phyloP scores from a whole-genome alignment of 2,113 vertebrate species.

The Rhegmatorhina hoffmannsi region DNA sequence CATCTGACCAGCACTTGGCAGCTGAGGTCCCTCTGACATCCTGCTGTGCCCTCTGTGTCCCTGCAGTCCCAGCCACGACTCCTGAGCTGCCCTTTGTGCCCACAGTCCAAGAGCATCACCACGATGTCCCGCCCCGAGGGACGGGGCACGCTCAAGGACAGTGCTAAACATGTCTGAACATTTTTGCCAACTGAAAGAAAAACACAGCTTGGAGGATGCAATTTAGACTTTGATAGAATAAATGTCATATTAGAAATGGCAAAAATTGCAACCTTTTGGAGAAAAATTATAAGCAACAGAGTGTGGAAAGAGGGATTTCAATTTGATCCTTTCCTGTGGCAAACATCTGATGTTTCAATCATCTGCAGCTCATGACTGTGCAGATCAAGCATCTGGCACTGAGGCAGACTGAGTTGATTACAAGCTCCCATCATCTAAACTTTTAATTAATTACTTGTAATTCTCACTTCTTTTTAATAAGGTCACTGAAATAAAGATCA shows the following conservation, averaged over 20 bases:
- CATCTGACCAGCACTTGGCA: rapidly evolving
- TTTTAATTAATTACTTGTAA: constrained; percentile 9
- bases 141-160: neutral
- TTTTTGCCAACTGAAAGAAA: neutral
- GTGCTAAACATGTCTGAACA: rapidly evolving
- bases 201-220: neutral
- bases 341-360: neutral
- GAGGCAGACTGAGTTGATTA: neutral
- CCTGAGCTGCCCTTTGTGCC: neutral
- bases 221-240: neutral
- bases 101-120: rapidly evolving
- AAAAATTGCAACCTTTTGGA: neutral
- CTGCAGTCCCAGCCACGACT: rapidly evolving
- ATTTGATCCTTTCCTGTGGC: neutral
- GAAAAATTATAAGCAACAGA: neutral
- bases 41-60: rapidly evolving
- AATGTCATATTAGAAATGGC: neutral
- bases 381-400: neutral
- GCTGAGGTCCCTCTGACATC: neutral
- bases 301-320: neutral
- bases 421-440: neutral
- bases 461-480: neutral
- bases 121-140: rapidly evolving
- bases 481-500: neutral
- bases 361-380: neutral